Conservation (phyloP, 2,113 vertebrate genomes). For the Mus musculus region GRCm39 chr19:10118001-10118500, state of each 20-base stretch:
- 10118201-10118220: neutral
- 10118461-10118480: neutral
- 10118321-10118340: too few relatives aligned
- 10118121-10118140: neutral
- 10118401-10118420: neutral
- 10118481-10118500: too few relatives aligned
- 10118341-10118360: too few relatives aligned
- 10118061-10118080: neutral
- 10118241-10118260: neutral
- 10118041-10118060: neutral
- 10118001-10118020: neutral
- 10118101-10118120: neutral
- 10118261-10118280: neutral
- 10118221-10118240: neutral
- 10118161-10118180: neutral
- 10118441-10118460: neutral
- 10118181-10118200: neutral
- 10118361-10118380: too few relatives aligned
- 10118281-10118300: neutral
- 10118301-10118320: neutral
- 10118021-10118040: neutral
- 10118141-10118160: neutral
- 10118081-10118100: neutral
- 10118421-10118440: neutral
- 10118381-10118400: too few relatives aligned